Evolutionary conservation across 2,113 vertebrate genomes (phyloP).

Genomic region (Leptocoma aspasia): DNA sequence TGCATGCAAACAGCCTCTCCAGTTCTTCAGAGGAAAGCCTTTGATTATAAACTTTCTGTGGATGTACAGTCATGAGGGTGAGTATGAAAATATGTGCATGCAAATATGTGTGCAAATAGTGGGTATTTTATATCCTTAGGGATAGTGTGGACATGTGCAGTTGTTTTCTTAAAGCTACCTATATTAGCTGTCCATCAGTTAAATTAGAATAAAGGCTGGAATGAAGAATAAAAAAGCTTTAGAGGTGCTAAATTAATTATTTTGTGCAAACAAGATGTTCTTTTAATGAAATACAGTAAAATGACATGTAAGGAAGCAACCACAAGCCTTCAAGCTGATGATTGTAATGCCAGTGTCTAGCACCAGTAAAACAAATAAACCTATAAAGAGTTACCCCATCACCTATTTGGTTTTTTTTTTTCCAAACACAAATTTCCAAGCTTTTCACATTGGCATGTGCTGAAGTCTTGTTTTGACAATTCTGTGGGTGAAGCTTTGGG

Average conservation of each 20-base stretch:
- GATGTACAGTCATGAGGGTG: background rate
- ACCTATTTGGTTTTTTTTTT: background rate
- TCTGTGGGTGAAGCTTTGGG: background rate
- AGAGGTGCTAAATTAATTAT: background rate
- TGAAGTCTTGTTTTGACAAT: background rate
- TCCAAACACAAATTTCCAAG: background rate
- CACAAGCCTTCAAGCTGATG: background rate
- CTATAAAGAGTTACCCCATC: background rate
- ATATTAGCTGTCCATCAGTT: background rate
- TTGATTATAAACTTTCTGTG: background rate
- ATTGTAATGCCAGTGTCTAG: background rate
- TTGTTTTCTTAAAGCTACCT: background rate
- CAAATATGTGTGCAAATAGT: background rate
- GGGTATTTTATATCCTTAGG: background rate
- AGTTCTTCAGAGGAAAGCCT: background rate
- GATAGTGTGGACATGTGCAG: fast-evolving
- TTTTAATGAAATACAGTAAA: background rate
- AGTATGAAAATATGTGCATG: background rate
- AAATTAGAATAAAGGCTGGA: background rate
- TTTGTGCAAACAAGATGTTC: background rate
- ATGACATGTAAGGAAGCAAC: background rate
- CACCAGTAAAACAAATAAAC: background rate
- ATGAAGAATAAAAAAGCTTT: background rate
- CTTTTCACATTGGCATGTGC: background rate
- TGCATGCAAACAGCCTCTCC: background rate